Conservation (phyloP, 2,888 invertebrate genomes). For the Scaptomyza tumidula region DNA sequence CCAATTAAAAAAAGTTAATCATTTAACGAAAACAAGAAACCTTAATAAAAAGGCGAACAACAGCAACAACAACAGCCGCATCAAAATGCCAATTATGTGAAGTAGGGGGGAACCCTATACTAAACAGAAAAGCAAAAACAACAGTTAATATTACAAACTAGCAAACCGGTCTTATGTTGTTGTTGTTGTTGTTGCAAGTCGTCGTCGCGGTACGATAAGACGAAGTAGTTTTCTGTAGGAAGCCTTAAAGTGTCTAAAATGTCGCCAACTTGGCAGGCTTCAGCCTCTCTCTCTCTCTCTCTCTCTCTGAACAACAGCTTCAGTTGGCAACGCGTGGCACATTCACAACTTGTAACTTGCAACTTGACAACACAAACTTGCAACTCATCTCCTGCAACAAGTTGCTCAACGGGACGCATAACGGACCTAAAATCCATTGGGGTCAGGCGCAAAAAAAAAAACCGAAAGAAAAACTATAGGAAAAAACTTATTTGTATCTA, state of each 20-base stretch:
- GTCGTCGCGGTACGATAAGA: neutral
- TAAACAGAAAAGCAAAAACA: neutral
- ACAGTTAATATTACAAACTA: slow-evolving; percentile 22
- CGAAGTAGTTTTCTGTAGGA: slow-evolving; percentile 50
- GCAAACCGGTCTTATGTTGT: slow-evolving; percentile 15
- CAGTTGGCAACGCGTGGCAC: slow-evolving; percentile 32
- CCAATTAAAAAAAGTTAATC: slow-evolving; percentile 59
- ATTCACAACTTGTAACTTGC: slow-evolving; percentile 27
- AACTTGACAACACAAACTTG: slow-evolving; percentile 36
- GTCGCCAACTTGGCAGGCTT: slow-evolving; percentile 80
- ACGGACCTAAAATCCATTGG: slow-evolving; percentile 62
- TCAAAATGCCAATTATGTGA: slow-evolving; percentile 25
- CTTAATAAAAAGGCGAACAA: slow-evolving; percentile 20
- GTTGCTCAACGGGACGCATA: slow-evolving; percentile 74
- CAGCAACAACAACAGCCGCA: slow-evolving; percentile 14
- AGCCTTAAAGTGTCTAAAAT: slow-evolving; percentile 77
- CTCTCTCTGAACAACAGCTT: slow-evolving; percentile 3
- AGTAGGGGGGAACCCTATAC: slow-evolving; percentile 12
- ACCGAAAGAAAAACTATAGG: neutral
- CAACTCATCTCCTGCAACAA: slow-evolving; percentile 65
- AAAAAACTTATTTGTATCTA: neutral
- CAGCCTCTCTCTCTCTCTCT: slow-evolving; percentile 16
- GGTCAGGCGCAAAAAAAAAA: slow-evolving; percentile 48
- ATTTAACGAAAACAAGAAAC: slow-evolving; percentile 22
- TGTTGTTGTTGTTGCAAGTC: neutral